These are phyloP conservation scores for Xenops minutus DNA, from an alignment of 2,797 vertebrate genomes.

Conservation along the genomic window DNA sequence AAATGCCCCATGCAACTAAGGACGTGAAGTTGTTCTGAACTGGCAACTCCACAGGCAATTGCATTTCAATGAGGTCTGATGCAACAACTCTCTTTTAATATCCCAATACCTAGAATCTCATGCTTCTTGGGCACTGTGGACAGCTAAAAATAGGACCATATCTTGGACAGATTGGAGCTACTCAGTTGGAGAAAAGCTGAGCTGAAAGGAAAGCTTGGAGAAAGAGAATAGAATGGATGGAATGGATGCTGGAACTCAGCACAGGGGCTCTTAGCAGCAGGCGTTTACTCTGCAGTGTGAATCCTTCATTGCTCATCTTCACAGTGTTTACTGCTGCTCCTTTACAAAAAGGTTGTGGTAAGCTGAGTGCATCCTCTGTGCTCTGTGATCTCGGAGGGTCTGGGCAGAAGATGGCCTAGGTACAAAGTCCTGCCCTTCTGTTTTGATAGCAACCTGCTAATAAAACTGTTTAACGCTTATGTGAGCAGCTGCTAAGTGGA, in stretches of 20 bases:
- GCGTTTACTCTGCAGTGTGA: neutral
- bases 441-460: neutral
- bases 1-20: neutral
- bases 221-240: neutral
- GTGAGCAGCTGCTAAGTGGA: neutral
- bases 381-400: neutral
- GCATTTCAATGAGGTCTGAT: neutral
- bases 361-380: neutral
- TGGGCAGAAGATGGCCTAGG: neutral
- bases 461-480: neutral
- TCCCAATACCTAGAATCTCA: neutral
- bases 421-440: neutral
- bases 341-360: neutral
- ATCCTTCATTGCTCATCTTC: neutral
- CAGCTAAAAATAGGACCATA: neutral
- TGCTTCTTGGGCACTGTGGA: neutral
- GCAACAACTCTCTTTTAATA: neutral
- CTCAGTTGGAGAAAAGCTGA: neutral
- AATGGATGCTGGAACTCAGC: neutral
- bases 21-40: neutral
- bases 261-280: neutral
- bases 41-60: neutral
- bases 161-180: neutral
- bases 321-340: neutral
- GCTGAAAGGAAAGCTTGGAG: neutral